Evolutionary conservation across 2,113 vertebrate genomes (phyloP).

Genomic region (Camelus dromedarius): DNA sequence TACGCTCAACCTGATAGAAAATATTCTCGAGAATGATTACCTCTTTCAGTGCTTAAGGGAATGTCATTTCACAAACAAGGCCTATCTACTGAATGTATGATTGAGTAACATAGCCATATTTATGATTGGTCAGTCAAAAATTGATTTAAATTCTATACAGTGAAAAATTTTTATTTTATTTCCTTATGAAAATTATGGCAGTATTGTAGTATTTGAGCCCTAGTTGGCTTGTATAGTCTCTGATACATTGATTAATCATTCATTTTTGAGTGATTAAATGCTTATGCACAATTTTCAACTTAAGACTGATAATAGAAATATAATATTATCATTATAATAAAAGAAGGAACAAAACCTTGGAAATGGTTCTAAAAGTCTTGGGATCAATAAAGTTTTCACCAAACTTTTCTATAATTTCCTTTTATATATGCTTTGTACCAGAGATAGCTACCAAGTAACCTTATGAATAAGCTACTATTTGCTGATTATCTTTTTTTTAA

Average conservation of each 20-base stretch:
- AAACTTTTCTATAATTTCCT: not conserved
- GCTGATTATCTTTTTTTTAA: not conserved
- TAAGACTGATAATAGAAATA: conserved; percentile 6
- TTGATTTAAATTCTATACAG: not conserved
- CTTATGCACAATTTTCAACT: conserved; percentile 22
- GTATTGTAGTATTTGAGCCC: not conserved
- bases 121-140: conserved; percentile 26
- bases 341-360: not conserved
- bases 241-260: not conserved
- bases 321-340: not conserved
- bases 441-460: not conserved
- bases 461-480: conserved; percentile 12
- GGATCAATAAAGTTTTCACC: not conserved
- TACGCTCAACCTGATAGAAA: not conserved
- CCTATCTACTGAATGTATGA: conserved; percentile 8
- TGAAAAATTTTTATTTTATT: not conserved
- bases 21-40: not conserved
- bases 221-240: not conserved
- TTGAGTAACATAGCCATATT: not conserved
- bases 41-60: not conserved
- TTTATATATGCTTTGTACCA: not conserved
- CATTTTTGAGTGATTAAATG: conserved; percentile 26
- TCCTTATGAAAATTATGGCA: conserved; percentile 30
- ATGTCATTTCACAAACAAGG: not conserved
- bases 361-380: not conserved